Base-by-base conservation (phyloP, 2,113 vertebrate genomes). In the Capra hircus region DNA sequence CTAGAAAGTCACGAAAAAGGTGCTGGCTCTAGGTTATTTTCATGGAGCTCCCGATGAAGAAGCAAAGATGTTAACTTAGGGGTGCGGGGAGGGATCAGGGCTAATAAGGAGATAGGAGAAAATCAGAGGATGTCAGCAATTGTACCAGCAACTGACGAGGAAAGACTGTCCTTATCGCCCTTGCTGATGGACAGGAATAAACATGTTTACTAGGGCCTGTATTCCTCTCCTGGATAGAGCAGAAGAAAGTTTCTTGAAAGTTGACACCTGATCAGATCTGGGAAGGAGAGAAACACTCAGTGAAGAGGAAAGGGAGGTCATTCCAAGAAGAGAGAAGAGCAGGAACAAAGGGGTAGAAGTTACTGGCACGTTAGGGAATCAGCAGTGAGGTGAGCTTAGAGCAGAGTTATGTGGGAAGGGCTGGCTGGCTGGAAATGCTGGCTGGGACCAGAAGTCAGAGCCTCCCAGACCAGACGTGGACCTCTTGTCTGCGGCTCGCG, bases 261-360 rank as follows among this genome's bases (percentile, higher is more conserved):
- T 11, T 52, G 30, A 23, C 33, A 86, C 64, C 77, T 57, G 25
- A 60, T 71, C 82, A 86, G 52, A 78, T 57, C 19, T 86, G 62
- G 40, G 88, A 60, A 71, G 64, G 57, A 91, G 57, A 80, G 74
- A 80, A 74, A 84, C 89, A 88, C 48, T 85, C 13, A 28, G 52
- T 16, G 52, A 86, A 43, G 36, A 94, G 62, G 91, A 87, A 91
- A 91, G 52, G 92, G 40, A 94, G 53, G 93, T 84, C 62, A 81
- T 89, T 98, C 92, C 88, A 89, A 62, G 96, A 97, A 97, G 90
- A 90, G 62, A 90, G 81, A 88, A 74, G 40, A 83, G 71, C 67
- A 89, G 88, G 78, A 96, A 97, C 84, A 80, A 94, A 91, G 48
- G 60, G 78, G 82, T 96, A 86, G 93, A 91, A 97, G 86, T 92